Evolutionary conservation across 2,888 invertebrate genomes (phyloP).

Genomic region (Mesorhabditis spiculigera): DNA sequence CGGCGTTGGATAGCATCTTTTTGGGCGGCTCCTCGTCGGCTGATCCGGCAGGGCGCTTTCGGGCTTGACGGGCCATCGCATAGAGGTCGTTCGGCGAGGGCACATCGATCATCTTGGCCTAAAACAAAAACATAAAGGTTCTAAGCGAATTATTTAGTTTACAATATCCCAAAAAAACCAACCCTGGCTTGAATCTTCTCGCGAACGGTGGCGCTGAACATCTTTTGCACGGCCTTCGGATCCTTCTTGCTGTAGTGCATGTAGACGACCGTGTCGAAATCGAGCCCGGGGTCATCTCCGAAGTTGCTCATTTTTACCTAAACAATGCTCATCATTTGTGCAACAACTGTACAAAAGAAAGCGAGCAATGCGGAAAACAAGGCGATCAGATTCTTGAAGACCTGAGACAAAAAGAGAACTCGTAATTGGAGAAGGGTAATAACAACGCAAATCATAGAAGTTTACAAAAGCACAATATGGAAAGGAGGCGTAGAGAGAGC

Average conservation of each 20-base stretch:
- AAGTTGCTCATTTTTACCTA: background rate
- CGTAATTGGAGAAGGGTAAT: too few relatives aligned
- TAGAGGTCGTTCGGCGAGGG: background rate
- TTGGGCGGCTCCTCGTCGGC: background rate
- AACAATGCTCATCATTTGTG: too few relatives aligned
- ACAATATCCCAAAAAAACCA: slow-evolving; percentile 13
- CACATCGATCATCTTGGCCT: background rate
- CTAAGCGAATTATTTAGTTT: background rate
- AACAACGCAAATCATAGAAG: too few relatives aligned
- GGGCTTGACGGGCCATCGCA: too few relatives aligned
- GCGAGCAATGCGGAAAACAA: too few relatives aligned
- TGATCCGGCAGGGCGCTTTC: too few relatives aligned
- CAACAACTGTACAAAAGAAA: too few relatives aligned
- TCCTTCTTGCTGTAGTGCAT: slow-evolving; percentile 23
- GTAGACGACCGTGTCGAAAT: slow-evolving; percentile 23
- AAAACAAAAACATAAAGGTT: background rate
- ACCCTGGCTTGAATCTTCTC: slow-evolving; percentile 27
- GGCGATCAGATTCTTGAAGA: too few relatives aligned
- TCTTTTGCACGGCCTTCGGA: slow-evolving; percentile 20
- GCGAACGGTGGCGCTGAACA: slow-evolving; percentile 25
- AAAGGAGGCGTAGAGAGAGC: too few relatives aligned
- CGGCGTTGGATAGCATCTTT: background rate
- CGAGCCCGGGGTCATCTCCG: background rate
- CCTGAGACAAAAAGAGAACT: too few relatives aligned
- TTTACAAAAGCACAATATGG: too few relatives aligned